Percentiles rank a stretch among this genome's conserved stretches.
These are phyloP conservation scores for Linnaemya vulpina DNA, from an alignment of 2,888 invertebrate genomes.

Conservation along the genomic window DNA sequence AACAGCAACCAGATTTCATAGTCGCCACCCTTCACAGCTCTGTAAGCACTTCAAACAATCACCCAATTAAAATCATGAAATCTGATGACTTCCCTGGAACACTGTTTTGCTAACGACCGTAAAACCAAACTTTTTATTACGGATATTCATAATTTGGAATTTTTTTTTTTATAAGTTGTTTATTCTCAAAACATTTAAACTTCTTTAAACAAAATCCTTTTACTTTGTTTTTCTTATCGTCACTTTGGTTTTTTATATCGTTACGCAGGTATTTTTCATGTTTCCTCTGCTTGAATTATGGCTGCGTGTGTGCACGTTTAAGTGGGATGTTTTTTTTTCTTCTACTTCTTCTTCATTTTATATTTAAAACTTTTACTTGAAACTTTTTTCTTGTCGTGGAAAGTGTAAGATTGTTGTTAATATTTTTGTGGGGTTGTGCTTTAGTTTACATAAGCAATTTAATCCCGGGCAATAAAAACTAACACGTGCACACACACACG, in stretches of 20 bases:
- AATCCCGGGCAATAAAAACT: slow-evolving; percentile 20
- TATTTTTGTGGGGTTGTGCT: background rate
- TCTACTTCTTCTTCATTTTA: no score
- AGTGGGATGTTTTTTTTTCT: background rate
- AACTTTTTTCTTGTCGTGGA: slow-evolving; percentile 1
- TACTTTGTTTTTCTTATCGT: background rate
- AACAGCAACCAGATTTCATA: no score
- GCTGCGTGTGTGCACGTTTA: background rate
- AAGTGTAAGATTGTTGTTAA: slow-evolving; percentile 10
- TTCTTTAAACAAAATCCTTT: background rate
- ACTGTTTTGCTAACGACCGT: no score
- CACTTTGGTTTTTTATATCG: background rate
- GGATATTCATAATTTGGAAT: no score
- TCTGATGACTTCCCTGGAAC: no score
- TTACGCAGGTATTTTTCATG: slow-evolving; percentile 1
- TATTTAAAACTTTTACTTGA: slow-evolving; percentile 7
- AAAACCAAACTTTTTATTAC: no score
- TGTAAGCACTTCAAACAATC: no score
- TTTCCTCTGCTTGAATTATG: background rate
- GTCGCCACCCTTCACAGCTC: no score
- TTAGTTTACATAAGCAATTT: slow-evolving; percentile 1
- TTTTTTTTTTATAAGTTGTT: background rate
- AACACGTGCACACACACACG: no score
- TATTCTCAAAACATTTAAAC: background rate
- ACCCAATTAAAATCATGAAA: no score